Conservation (phyloP, 2,797 vertebrate genomes). For the Sebastes hubbsi region DNA sequence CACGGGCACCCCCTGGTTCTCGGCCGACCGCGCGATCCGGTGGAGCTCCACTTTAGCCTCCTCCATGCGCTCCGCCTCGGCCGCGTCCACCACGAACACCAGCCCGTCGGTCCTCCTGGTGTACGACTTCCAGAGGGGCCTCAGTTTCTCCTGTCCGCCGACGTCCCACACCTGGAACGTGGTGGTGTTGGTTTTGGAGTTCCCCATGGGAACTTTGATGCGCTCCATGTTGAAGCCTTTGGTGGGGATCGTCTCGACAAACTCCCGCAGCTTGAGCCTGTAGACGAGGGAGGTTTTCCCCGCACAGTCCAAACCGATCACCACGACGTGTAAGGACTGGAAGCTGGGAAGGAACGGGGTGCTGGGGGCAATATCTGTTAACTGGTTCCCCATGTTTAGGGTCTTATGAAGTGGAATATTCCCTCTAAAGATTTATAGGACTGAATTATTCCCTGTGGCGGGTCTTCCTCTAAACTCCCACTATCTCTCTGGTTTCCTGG, state of each 20-base stretch:
- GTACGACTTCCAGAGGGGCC: conserved; percentile 87
- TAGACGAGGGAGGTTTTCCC: conserved; percentile 87
- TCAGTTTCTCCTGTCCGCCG: conserved; percentile 85
- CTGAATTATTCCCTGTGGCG: neutral
- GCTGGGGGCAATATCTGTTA: conserved; percentile 82
- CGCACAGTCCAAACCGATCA: conserved; percentile 84
- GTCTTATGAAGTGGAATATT: neutral
- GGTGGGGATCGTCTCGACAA: conserved; percentile 84
- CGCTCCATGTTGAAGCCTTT: conserved; percentile 88
- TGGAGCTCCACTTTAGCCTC: conserved; percentile 86
- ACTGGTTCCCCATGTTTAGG: conserved; percentile 84
- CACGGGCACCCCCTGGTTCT: conserved; percentile 84
- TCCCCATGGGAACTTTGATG: conserved; percentile 79
- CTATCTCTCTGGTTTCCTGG: neutral
- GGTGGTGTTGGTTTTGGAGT: conserved; percentile 65
- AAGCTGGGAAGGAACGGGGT: conserved; percentile 79
- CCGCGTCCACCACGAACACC: conserved; percentile 85
- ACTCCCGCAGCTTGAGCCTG: conserved; percentile 85
- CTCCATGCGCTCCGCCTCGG: conserved; percentile 81
- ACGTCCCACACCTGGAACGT: conserved; percentile 87
- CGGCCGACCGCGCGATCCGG: conserved; percentile 74
- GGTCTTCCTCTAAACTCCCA: neutral
- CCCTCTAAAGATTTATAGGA: neutral
- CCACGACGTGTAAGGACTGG: conserved; percentile 82
- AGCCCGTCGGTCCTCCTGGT: conserved; percentile 84